Evolutionary conservation across 2,797 vertebrate species (phyloP).

Genomic region (Hipposideros larvatus): DNA sequence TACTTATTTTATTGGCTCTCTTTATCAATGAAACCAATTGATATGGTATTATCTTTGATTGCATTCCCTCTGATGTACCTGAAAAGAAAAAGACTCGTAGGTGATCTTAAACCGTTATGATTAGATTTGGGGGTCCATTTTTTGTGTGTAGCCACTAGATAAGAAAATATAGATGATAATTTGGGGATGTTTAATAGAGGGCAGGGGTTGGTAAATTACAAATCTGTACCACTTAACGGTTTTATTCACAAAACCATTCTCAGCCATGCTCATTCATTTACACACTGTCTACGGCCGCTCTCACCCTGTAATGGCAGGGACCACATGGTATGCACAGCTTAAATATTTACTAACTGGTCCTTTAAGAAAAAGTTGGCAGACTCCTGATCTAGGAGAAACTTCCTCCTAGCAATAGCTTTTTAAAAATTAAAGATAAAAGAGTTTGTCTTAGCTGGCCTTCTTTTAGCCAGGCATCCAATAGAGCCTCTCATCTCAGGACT

Average conservation of each 20-base stretch:
- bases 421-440: not conserved
- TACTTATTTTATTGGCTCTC: not conserved
- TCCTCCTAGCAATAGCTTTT: not conserved
- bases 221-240: not conserved
- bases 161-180: slow-evolving; percentile 20
- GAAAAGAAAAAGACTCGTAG: not conserved
- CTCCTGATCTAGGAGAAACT: not conserved
- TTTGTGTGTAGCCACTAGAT: not conserved
- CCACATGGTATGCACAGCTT: not conserved
- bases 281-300: not conserved
- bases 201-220: not conserved
- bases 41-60: not conserved
- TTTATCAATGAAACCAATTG: slow-evolving; percentile 18
- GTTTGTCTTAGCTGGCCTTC: not conserved
- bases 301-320: not conserved
- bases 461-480: not conserved
- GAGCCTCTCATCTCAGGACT: not conserved
- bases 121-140: not conserved
- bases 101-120: not conserved
- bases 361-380: slow-evolving; percentile 28
- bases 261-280: not conserved
- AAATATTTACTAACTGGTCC: not conserved
- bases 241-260: slow-evolving; percentile 33
- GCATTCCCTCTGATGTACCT: not conserved
- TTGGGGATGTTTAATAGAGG: not conserved